Percentiles rank a stretch among this genome's conserved stretches.
Evolutionary conservation across 2,113 vertebrate species (phyloP).

Genomic region (Uria lomvia): DNA sequence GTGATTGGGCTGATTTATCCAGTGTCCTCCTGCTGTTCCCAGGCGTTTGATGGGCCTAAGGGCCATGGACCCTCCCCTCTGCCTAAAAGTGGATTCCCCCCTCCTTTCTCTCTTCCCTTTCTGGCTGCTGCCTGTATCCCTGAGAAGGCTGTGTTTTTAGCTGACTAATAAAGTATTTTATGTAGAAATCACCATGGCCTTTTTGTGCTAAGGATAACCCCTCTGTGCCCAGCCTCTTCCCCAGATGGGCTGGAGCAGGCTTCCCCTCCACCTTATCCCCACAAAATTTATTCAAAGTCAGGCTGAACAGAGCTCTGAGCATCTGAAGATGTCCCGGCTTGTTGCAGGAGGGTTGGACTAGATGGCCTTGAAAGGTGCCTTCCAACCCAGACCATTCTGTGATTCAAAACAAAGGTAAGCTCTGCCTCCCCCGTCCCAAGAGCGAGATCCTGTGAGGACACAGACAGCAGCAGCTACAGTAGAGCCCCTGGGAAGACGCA

Average conservation of each 20-base stretch:
- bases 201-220: neutral
- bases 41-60: neutral
- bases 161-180: constrained; percentile 51
- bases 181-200: neutral
- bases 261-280: neutral
- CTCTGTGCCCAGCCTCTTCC: neutral
- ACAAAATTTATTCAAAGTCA: neutral
- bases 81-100: neutral
- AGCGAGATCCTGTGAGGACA: neutral
- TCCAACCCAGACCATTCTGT: neutral
- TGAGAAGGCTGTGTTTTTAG: neutral
- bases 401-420: neutral
- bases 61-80: neutral
- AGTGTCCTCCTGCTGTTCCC: neutral
- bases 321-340: neutral
- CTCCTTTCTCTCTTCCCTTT: neutral
- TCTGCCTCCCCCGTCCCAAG: neutral
- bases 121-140: neutral
- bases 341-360: neutral
- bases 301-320: neutral
- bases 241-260: neutral
- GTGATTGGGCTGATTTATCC: neutral
- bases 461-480: neutral
- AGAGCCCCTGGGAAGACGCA: neutral
- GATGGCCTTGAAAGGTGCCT: neutral